Evolutionary conservation across 1,140 invertebrate genomes (phyloP), one percentile per base, ranked within the genome.

Genomic region (Caenorhabditis inopinata): DNA sequence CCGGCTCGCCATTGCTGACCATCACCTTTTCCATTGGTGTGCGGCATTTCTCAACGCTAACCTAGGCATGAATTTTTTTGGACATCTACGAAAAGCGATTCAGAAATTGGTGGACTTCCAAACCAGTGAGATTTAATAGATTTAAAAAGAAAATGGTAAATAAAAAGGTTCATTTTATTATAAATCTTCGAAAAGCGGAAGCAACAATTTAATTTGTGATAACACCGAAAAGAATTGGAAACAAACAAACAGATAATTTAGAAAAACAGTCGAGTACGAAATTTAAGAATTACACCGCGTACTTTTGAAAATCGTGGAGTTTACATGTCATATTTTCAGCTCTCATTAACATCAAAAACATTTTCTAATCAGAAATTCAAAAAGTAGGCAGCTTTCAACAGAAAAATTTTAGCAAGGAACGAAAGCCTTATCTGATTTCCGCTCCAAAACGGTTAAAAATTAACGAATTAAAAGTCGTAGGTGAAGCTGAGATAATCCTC

Each of bases 401-500:
- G 58, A 16, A 68, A 68, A 18, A 9, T n/a, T n/a, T n/a, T 9
- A 0, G 32, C 18, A 14, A 21, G 11, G 32, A 38, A 18, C 4
- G 58, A 14, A 29, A 68, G 42, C 51, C 6, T 16, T 38, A 2
- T 42, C 14, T 42, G 5, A 7, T 42, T 42, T n/a, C 27, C 27
- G 51, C 51, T 32, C 51, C 2, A 12, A 38, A 68, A 68, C 58
- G 32, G n/a, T 4, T 9, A 42, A 14, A 42, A 38, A 16, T 2
- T 9, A 42, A 42, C 38, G 14, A 42, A 62, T 82, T 79, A 93
- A 88, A 93, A 96, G 91, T 98, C 96, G 90, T 97, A 96, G 86
- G 94, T 93, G 90, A 96, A 98, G 86, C 99, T 96, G 90, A 95
- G 96, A 90, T 99, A 99, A 29, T 93, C 93, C 88, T 93, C 93